Conservation (phyloP, 2,888 invertebrate species). For the Coelopa pilipes region DNA sequence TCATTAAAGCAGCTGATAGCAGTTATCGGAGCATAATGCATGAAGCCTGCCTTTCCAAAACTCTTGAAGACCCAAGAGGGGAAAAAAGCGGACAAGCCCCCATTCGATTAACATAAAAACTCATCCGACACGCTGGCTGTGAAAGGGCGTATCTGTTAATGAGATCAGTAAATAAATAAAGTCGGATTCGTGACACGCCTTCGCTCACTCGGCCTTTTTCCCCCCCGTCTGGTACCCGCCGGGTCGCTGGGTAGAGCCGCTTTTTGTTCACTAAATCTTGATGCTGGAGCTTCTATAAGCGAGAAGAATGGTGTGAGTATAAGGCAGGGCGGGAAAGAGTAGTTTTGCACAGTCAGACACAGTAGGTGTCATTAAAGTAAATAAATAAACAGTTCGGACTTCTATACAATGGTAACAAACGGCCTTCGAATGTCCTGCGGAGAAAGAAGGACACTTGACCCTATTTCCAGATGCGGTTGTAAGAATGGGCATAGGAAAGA, state of each 20-base stretch:
- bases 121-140: not conserved
- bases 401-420: not conserved
- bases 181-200: not conserved
- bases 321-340: not conserved
- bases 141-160: not conserved
- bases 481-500: no score
- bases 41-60: not conserved
- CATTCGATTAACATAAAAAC: not conserved
- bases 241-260: no score
- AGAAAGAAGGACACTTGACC: no score
- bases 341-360: not conserved
- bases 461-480: no score
- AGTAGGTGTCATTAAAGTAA: constrained; percentile 9
- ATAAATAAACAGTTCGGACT: constrained; percentile 1
- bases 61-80: not conserved
- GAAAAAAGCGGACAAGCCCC: no score
- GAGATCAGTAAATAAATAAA: constrained; percentile 11
- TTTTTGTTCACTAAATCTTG: no score
- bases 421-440: not conserved
- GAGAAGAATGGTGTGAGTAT: not conserved
- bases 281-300: no score
- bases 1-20: no score
- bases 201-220: not conserved
- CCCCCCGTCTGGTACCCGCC: not conserved
- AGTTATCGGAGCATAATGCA: no score